A percentile compares a stretch with the other conserved stretches of the same genome.
Evolutionary conservation across 92 coral and sea anemone species (phyloP).

Genomic region (Porites evermanni): DNA sequence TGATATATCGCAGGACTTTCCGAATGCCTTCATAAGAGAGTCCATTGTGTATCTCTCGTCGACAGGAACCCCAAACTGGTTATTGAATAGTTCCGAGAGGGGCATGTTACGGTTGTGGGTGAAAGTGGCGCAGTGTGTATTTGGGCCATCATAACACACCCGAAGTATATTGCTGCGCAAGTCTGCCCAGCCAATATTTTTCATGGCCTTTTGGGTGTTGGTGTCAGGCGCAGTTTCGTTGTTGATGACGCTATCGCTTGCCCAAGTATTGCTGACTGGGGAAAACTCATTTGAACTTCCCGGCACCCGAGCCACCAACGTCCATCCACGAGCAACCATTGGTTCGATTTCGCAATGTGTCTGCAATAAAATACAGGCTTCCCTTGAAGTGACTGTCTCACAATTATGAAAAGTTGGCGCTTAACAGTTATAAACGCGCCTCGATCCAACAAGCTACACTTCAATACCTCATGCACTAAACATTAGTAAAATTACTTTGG

Average conservation of each 20-base stretch:
- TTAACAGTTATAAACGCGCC: too few relatives aligned
- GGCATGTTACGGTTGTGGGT: constrained; percentile 83
- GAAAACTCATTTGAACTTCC: constrained; percentile 86
- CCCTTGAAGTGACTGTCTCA: not conserved
- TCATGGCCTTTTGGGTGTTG: constrained; percentile 73
- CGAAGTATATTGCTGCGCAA: constrained; percentile 71
- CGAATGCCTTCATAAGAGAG: constrained; percentile 70
- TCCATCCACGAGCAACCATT: constrained; percentile 91
- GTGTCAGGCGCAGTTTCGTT: constrained; percentile 73
- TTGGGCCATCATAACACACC: constrained; percentile 84
- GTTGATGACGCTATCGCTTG: constrained; percentile 77
- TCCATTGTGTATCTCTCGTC: constrained; percentile 79
- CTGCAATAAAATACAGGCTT: constrained; percentile 61
- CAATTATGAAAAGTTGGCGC: not conserved
- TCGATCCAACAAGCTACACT: not conserved
- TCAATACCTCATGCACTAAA: too few relatives aligned
- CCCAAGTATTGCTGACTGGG: constrained; percentile 96
- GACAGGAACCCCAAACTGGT: constrained; percentile 86
- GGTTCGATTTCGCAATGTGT: constrained; percentile 89
- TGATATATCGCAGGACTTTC: constrained; percentile 74
- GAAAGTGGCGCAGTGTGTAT: constrained; percentile 82
- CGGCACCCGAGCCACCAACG: constrained; percentile 89
- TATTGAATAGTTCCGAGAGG: constrained; percentile 82
- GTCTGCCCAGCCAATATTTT: constrained; percentile 90
- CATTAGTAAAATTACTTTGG: too few relatives aligned